Evolutionary conservation across 1,140 invertebrate genomes (phyloP).

Genomic region (Pollicipes pollicipes): DNA sequence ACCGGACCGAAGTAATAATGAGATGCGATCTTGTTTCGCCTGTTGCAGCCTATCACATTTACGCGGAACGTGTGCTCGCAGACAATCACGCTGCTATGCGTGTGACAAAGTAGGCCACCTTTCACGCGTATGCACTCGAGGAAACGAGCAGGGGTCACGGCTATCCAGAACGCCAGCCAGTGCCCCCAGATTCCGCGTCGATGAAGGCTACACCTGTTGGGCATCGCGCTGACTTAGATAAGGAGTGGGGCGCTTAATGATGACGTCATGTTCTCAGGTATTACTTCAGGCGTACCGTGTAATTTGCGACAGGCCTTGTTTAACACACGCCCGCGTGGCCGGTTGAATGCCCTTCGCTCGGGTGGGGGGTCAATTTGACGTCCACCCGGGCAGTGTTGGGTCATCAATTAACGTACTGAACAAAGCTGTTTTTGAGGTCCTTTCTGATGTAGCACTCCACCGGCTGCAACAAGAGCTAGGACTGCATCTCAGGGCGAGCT

Average conservation of each 20-base stretch:
- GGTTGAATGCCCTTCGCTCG: no score
- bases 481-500: neutral
- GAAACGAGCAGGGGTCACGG: neutral
- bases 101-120: neutral
- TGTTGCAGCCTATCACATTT: neutral
- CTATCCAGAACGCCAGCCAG: neutral
- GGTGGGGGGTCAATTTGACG: no score
- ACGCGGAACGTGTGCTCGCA: neutral
- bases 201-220: neutral
- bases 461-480: neutral
- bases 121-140: neutral
- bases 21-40: neutral
- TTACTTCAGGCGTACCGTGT: neutral
- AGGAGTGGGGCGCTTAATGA: neutral
- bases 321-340: no score
- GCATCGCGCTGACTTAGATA: neutral
- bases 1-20: neutral
- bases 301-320: neutral
- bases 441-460: neutral
- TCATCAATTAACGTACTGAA: neutral
- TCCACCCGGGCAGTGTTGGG: no score
- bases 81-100: neutral
- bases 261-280: neutral
- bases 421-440: neutral
- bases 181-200: neutral